A percentile compares a stretch with the other conserved stretches of the same genome.
Conservation (phyloP, 1,140 invertebrate genomes). For the Cataglyphis hispanica region DNA sequence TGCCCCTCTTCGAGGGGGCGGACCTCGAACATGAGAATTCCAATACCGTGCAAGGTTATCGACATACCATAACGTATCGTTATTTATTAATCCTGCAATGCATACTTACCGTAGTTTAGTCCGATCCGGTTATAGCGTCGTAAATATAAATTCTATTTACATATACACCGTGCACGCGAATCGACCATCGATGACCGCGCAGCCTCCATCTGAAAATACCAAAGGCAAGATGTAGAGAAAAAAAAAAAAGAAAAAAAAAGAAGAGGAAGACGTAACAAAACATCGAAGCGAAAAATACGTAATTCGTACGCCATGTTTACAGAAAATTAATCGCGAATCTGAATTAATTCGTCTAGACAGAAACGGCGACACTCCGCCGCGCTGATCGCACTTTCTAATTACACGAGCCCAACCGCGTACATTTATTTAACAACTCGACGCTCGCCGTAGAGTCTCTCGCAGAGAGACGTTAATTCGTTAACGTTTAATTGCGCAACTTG, state of each 20-base stretch:
- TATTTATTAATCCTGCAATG: constrained; percentile 13
- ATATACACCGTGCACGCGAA: background rate
- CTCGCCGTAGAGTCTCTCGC: constrained; percentile 50
- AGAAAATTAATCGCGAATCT: constrained; percentile 1
- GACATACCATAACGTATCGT: constrained; percentile 11
- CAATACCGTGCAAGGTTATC: constrained; percentile 35
- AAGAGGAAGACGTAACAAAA: background rate
- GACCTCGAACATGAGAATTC: constrained; percentile 25
- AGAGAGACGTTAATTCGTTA: constrained; percentile 74
- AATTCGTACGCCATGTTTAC: background rate
- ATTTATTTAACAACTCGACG: constrained; percentile 68
- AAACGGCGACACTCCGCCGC: background rate
- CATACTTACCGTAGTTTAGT: background rate
- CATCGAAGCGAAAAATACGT: background rate
- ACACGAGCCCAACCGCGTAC: background rate
- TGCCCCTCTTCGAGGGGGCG: constrained; percentile 39
- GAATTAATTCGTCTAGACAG: constrained; percentile 29
- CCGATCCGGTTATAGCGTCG: background rate
- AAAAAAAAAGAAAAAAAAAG: too few relatives aligned
- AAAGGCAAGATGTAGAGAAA: background rate
- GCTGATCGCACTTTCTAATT: constrained; percentile 63
- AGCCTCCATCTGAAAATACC: background rate
- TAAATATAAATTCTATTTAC: constrained; percentile 8
- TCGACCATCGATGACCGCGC: background rate
- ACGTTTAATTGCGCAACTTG: constrained; percentile 76